phyloP scores from a whole-genome alignment of 2,113 vertebrate genomes.

The Epinephelus cyanopodus region DNA sequence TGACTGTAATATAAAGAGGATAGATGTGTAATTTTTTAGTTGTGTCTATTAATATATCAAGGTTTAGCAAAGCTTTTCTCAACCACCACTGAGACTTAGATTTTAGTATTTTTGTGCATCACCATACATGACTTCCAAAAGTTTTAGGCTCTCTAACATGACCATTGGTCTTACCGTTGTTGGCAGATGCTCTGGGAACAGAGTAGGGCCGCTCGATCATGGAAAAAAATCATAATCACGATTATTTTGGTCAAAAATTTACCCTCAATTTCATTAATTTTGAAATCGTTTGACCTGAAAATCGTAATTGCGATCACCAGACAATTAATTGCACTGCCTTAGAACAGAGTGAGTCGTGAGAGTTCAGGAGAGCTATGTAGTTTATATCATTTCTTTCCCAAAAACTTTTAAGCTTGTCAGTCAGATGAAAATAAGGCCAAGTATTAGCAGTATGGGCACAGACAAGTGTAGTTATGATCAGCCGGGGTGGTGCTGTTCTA shows the following conservation, averaged over 20 bases:
- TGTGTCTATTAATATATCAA: neutral
- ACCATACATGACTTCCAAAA: neutral
- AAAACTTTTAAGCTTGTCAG: neutral
- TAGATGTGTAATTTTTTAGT: neutral
- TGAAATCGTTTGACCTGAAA: too few species aligned
- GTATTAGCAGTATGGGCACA: neutral
- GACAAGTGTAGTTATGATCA: neutral
- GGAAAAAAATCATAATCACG: too few species aligned
- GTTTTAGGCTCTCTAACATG: neutral
- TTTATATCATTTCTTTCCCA: neutral
- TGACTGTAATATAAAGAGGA: neutral
- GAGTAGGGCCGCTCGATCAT: too few species aligned
- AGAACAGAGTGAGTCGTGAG: neutral
- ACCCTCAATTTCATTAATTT: too few species aligned
- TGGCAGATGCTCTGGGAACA: neutral
- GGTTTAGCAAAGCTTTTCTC: neutral
- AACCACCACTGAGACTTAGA: neutral
- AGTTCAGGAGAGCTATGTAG: neutral
- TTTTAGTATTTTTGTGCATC: neutral
- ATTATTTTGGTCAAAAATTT: too few species aligned
- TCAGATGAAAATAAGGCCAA: neutral
- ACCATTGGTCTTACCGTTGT: neutral
- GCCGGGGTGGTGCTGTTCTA: neutral
- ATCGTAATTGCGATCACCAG: too few species aligned
- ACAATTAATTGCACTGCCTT: neutral